Base-by-base conservation (phyloP, 2,888 invertebrate genomes). In the Tolmerus cingulatus region DNA sequence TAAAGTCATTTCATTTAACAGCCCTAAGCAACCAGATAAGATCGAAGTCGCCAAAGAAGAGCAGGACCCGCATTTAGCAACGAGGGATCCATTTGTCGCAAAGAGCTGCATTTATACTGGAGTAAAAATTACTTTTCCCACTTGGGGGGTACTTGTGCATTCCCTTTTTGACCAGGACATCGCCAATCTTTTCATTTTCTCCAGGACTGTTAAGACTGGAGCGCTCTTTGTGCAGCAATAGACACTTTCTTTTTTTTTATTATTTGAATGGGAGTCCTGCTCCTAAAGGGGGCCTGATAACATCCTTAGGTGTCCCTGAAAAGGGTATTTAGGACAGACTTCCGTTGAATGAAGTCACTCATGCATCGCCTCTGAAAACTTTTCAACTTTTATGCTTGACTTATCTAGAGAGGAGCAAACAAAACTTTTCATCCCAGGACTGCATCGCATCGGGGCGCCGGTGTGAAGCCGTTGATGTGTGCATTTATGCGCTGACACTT, bases 311-410 rank as follows among this genome's bases (percentile, higher is more conserved):
- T 82, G 82, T 82, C 82, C 82, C 82, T 82, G 82, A 82, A 82
- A 82, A 66, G 82, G 23, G 57, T 82, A 82, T 82, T 66, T 82
- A 66, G 82, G 55, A 57, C 82, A 82, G 57, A 82, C 37, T 66
- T 82, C 82, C 37, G 82, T 57, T 57, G 82, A 82, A 82, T 82
- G 66, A 82, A 82, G 82, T 57, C 82, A 57, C 57, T 66, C 66
- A 82, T 82, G 82, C 82, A 82, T 82, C 57, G 34, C 23, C 82
- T 82, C 23, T 27, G 57, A 66, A 82, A 82, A 82, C 57, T 82
- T 82, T 82, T 82, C 82, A 82, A 82, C 82, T 82, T 82, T 82
- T 82, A 82, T 82, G 82, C 82, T 82, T 82, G 82, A 82, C 82
- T 82, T 82, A 82, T 82, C 82, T 82, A 51, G 40, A 82, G 57